Evolutionary conservation across 2,888 invertebrate species (phyloP), one percentile per base, ranked within the genome.

Genomic region (Stegophylla sp.): DNA sequence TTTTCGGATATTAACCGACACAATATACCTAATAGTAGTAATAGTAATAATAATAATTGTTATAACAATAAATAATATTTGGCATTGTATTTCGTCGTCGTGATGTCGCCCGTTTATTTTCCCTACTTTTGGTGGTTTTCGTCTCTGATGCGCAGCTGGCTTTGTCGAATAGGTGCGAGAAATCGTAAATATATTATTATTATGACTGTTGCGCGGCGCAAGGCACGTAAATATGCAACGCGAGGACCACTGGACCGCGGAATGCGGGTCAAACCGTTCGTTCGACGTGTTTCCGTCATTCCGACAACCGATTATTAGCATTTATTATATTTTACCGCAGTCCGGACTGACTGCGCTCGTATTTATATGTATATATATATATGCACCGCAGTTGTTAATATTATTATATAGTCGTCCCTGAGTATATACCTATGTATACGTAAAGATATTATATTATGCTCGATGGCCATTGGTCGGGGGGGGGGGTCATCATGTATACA

Each of bases 291-390:
- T 79, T 79, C 79, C 61, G 48, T 79, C 79, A 71, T 71, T 79
- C 71, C 69, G 61, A 79, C 79, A 79, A 79, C 79, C 79, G 69
- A 79, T 79, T 79, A 79, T 79, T 79, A 71, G 71, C 71, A 51
- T 79, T 73, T 74, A 74, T 64, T 75, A 73, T 72, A 73, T 71
- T 71, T 59, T 43, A 61, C 59, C 15, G 13, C 10, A 13, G 34
- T 17, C 28, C 26, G 28, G 59, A 10, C 13, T 20, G n/a, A 1
- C 41, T 10, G 17, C 17, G 17, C 15, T 41, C 48, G 20, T 63
- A 12, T 75, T 64, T 51, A 56, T 53, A 53, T 20, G 2, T 64
- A 15, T 59, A 20, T 20, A 28, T 26, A n/a, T 61, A 73, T 56
- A 53, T n/a, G 23, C 34, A 34, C 34, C 7, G 34, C 34, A 34